These are phyloP conservation scores for Antheraea pernyi DNA, from an alignment of 1,140 invertebrate genomes.

Conservation along the genomic window DNA sequence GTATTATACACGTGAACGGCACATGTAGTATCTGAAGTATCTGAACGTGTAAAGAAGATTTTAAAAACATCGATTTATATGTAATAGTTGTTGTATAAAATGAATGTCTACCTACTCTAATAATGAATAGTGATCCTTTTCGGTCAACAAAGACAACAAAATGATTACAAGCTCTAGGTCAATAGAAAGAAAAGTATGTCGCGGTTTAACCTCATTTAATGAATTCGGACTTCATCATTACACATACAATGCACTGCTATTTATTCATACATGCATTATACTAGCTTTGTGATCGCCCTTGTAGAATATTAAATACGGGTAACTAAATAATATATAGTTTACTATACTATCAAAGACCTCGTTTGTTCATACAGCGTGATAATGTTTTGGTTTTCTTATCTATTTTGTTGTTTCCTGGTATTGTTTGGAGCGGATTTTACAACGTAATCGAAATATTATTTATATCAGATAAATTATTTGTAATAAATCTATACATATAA, in stretches of 20 bases:
- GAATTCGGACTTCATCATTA: not conserved
- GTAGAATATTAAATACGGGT: slow-evolving; percentile 7
- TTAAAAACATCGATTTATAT: too few relatives aligned
- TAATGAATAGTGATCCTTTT: not conserved
- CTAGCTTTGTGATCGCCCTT: not conserved
- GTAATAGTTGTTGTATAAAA: too few relatives aligned
- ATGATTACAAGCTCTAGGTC: slow-evolving; percentile 5
- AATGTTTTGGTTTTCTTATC: too few relatives aligned
- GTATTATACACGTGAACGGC: too few relatives aligned
- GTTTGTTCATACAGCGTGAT: not conserved
- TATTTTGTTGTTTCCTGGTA: too few relatives aligned
- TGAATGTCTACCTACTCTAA: not conserved
- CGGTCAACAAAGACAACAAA: not conserved
- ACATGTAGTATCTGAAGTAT: too few relatives aligned
- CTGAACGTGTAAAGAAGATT: too few relatives aligned
- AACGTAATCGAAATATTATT: too few relatives aligned
- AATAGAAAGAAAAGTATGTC: slow-evolving; percentile 16
- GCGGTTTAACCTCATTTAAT: slow-evolving; percentile 9
- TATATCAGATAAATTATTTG: too few relatives aligned
- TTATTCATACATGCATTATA: not conserved
- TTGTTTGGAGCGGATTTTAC: too few relatives aligned
- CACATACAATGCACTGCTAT: slow-evolving; percentile 8
- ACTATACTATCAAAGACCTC: not conserved
- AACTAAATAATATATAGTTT: not conserved
- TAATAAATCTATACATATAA: too few relatives aligned